Percentiles rank a stretch among this genome's conserved stretches.
Conservation (phyloP, 2,113 vertebrate species). For the Coregonus clupeaformis region DNA sequence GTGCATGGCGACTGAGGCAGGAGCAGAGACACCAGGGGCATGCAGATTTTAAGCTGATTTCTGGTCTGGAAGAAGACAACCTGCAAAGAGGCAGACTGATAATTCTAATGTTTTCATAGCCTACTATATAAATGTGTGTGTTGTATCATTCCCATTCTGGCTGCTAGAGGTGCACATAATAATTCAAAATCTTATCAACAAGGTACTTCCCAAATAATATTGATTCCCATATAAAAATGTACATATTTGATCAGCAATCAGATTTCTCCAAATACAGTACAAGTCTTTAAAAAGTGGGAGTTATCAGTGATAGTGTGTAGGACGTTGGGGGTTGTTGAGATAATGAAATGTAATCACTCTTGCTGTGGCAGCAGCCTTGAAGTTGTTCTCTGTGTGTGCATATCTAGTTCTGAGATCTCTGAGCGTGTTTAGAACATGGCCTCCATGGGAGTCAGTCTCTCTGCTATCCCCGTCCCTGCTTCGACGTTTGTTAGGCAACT, state of each 20-base stretch:
- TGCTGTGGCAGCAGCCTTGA: slow-evolving; percentile 44
- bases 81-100: slow-evolving; percentile 21
- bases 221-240: background rate
- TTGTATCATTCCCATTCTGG: slow-evolving; percentile 4
- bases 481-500: slow-evolving; percentile 55
- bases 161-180: slow-evolving; percentile 9
- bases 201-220: background rate
- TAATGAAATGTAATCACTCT: slow-evolving; percentile 61
- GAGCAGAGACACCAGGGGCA: slow-evolving; percentile 32
- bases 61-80: slow-evolving; percentile 11
- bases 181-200: slow-evolving; percentile 28
- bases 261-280: background rate
- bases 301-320: slow-evolving; percentile 1
- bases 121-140: slow-evolving; percentile 13
- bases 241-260: background rate
- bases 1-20: slow-evolving; percentile 21
- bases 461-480: slow-evolving; percentile 54
- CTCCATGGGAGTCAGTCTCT: slow-evolving; percentile 47
- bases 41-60: slow-evolving; percentile 53
- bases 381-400: slow-evolving; percentile 37
- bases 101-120: background rate
- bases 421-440: slow-evolving; percentile 1
- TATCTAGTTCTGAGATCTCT: slow-evolving; percentile 57
- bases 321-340: slow-evolving; percentile 15
- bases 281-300: background rate